phyloP scores from a whole-genome alignment of 2,888 invertebrate species.

The Eucera pruinosa region DNA sequence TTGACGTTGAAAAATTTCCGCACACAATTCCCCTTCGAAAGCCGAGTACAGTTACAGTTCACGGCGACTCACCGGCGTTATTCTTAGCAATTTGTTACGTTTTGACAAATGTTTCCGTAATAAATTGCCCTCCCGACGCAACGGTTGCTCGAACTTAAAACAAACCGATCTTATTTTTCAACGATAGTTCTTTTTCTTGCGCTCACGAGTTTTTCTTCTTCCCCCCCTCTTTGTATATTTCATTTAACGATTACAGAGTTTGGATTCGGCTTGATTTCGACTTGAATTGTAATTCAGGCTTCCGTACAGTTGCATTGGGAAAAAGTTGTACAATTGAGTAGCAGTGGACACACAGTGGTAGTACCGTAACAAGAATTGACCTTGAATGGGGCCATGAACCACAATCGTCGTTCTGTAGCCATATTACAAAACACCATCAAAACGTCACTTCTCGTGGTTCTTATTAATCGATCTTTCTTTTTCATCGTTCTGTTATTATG shows the following conservation, averaged over 20 bases:
- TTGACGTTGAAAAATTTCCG: conserved; percentile 30
- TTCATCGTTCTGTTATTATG: not conserved
- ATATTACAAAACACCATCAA: conserved; percentile 17
- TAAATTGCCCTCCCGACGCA: not conserved
- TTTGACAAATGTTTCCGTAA: conserved; percentile 1
- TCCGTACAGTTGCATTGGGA: not conserved
- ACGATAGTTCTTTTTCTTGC: no score
- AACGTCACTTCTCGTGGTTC: not conserved
- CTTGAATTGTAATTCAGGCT: not conserved
- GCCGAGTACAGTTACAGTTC: conserved; percentile 1
- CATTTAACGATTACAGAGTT: no score
- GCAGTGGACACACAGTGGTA: conserved; percentile 7
- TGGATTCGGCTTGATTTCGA: no score
- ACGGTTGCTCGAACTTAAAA: not conserved
- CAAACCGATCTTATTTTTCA: not conserved
- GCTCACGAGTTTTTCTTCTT: no score
- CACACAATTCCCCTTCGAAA: conserved; percentile 9
- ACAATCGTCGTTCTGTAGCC: conserved; percentile 37
- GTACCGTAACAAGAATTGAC: conserved; percentile 56
- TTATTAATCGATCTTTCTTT: conserved; percentile 1
- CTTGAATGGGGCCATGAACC: conserved; percentile 57
- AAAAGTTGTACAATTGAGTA: conserved; percentile 6
- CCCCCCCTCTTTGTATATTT: no score
- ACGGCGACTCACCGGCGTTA: not conserved
- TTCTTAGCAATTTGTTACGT: not conserved